A percentile compares a stretch with the other conserved stretches of the same genome.
Conservation (phyloP, 2,797 vertebrate genomes). For the Vultur gryphus region DNA sequence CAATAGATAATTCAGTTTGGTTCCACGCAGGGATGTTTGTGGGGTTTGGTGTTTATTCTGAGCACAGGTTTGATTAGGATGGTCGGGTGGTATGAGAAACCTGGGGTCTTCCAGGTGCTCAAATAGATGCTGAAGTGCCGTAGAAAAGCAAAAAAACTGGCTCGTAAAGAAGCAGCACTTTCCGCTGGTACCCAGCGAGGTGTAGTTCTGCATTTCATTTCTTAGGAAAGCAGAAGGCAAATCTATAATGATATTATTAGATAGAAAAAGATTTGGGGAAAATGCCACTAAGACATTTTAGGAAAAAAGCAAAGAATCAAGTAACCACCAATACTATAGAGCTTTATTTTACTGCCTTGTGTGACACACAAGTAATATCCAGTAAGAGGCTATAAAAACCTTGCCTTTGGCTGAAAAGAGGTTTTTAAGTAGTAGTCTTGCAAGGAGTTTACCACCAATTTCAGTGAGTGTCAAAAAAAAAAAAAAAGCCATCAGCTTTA, state of each 20-base stretch:
- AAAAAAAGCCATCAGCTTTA: background rate
- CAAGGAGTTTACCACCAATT: background rate
- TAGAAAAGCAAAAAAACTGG: background rate
- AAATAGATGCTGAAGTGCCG: background rate
- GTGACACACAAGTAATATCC: background rate
- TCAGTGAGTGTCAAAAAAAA: background rate
- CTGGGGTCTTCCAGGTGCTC: background rate
- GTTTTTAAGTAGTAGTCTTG: background rate
- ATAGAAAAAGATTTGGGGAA: background rate
- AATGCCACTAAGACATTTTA: background rate
- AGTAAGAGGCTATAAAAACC: background rate
- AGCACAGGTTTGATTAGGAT: background rate
- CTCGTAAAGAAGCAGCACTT: background rate
- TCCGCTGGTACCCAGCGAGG: background rate
- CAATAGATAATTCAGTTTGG: background rate
- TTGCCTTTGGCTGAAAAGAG: background rate
- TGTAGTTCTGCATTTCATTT: background rate
- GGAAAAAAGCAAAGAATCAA: background rate
- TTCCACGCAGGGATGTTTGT: background rate
- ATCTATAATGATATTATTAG: background rate
- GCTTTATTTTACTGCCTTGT: background rate
- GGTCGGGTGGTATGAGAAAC: rapidly evolving
- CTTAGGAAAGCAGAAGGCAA: background rate
- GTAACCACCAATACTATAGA: background rate
- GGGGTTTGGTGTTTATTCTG: background rate